These are phyloP conservation scores for Baccha elongata DNA, from an alignment of 2,888 invertebrate genomes.

Conservation along the genomic window DNA sequence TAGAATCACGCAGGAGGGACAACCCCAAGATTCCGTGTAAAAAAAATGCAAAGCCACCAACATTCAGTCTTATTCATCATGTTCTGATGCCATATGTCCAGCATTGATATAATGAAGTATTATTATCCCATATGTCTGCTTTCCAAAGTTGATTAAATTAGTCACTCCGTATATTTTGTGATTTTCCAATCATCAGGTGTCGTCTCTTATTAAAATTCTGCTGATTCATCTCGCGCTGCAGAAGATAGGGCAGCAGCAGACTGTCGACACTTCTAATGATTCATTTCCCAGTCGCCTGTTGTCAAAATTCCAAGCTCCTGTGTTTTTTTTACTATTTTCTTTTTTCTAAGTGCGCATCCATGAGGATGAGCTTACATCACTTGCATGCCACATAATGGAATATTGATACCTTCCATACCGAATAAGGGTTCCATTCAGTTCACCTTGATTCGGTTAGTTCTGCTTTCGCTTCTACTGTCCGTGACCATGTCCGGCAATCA, in stretches of 20 bases:
- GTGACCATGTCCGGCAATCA: slow-evolving; percentile 22
- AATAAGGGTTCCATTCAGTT: slow-evolving; percentile 30
- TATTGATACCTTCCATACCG: slow-evolving; percentile 49
- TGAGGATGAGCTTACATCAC: slow-evolving; percentile 42
- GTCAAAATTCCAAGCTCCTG: slow-evolving; percentile 57
- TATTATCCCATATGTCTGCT: slow-evolving; percentile 12
- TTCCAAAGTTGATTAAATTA: slow-evolving; percentile 56
- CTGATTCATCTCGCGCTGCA: slow-evolving; percentile 10
- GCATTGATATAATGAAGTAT: slow-evolving; percentile 15
- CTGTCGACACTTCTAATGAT: slow-evolving; percentile 54
- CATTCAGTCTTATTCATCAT: slow-evolving; percentile 11
- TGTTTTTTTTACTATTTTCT: slow-evolving; percentile 11
- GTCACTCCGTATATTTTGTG: slow-evolving; percentile 37
- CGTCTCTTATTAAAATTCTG: slow-evolving; percentile 25
- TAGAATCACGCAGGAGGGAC: too few species aligned
- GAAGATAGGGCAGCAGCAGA: slow-evolving; percentile 4
- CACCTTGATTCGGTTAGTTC: slow-evolving; percentile 40
- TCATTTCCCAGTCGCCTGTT: slow-evolving; percentile 50
- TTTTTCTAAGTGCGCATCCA: slow-evolving; percentile 46
- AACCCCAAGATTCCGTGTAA: too few species aligned
- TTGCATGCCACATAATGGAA: slow-evolving; percentile 63
- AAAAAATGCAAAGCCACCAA: too few species aligned
- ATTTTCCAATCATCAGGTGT: slow-evolving; percentile 66
- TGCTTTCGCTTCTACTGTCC: neutral
- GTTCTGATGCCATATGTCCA: neutral